Evolutionary conservation across 2,113 vertebrate genomes (phyloP).

Genomic region (Ptyas mucosa): DNA sequence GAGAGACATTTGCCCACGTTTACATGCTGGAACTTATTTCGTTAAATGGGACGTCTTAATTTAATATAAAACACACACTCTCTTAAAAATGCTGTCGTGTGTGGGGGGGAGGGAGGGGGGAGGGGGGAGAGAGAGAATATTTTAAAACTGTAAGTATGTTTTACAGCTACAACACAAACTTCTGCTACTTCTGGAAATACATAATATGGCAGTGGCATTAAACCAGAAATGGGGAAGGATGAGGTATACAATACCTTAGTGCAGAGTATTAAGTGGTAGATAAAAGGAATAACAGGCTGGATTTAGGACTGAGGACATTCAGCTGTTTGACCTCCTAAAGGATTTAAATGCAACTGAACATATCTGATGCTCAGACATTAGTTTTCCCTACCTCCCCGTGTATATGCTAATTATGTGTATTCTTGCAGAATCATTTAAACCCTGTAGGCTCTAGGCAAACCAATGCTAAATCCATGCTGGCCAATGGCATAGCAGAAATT

Average conservation of each 20-base stretch:
- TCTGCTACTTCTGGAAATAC: not conserved
- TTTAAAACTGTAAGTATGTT: not conserved
- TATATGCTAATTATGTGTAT: not conserved
- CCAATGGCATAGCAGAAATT: not conserved
- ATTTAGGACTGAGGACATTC: not conserved
- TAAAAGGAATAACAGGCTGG: not conserved
- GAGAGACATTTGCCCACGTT: not conserved
- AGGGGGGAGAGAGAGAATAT: not conserved
- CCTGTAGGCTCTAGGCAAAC: not conserved
- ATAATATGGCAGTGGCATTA: not conserved
- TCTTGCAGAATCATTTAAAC: not conserved
- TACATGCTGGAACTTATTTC: not conserved
- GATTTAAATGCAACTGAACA: not conserved
- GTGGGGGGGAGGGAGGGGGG: too few species aligned
- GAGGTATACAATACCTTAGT: not conserved
- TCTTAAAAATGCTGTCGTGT: not conserved
- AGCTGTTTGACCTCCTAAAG: not conserved
- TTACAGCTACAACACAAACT: not conserved
- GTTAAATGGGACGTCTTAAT: not conserved
- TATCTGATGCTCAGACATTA: not conserved
- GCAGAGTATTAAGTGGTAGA: not conserved
- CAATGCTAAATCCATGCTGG: not conserved
- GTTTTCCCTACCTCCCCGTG: not conserved
- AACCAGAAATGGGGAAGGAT: not conserved
- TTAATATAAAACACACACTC: not conserved